Conservation (phyloP, 2,113 vertebrate genomes). For the Mus spicilegus region DNA sequence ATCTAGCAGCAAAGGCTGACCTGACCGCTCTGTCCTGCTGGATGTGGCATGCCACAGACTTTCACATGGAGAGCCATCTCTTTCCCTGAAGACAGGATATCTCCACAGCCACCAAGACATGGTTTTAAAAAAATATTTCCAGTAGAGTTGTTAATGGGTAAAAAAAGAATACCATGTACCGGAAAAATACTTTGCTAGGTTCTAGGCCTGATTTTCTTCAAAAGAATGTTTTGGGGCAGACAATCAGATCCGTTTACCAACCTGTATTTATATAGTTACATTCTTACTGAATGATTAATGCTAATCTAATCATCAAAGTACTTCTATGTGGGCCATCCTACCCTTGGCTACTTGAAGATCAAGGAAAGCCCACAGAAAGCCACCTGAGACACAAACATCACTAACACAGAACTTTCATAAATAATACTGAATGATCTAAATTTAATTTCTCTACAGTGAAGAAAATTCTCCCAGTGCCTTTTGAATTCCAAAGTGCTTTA, state of each 20-base stretch:
- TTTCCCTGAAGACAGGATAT: neutral
- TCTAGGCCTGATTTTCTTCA: neutral
- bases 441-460: neutral
- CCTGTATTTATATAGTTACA: slow-evolving; percentile 24
- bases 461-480: slow-evolving; percentile 16
- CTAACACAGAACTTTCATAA: neutral
- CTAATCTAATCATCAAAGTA: slow-evolving; percentile 40
- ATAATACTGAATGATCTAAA: neutral
- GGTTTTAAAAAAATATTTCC: neutral
- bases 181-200: slow-evolving; percentile 40
- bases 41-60: neutral
- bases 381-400: neutral
- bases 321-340: neutral
- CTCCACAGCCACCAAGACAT: neutral
- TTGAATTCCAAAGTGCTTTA: slow-evolving; percentile 18
- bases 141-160: neutral
- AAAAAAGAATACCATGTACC: neutral
- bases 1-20: neutral
- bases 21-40: neutral
- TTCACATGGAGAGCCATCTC: neutral
- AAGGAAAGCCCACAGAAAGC: neutral
- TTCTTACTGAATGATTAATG: neutral
- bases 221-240: slow-evolving; percentile 12
- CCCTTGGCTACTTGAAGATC: neutral
- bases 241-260: slow-evolving; percentile 47